Percentiles rank a stretch among this genome's conserved stretches.
phyloP scores from a whole-genome alignment of 1,140 invertebrate genomes.

The Bradysia coprophila region DNA sequence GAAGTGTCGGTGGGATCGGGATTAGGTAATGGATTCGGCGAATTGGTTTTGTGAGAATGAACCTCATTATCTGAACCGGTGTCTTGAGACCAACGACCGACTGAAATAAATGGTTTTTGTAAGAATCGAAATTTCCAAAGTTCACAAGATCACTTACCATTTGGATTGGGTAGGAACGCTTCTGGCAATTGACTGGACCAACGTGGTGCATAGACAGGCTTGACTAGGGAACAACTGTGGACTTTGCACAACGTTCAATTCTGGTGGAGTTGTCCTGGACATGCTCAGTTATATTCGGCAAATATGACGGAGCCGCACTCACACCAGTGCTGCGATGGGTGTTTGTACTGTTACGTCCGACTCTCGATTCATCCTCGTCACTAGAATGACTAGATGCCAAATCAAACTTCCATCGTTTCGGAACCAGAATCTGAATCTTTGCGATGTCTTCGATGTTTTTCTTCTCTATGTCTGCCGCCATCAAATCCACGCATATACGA shows the following conservation, averaged over 20 bases:
- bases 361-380: slow-evolving; percentile 67
- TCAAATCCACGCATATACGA: slow-evolving; percentile 44
- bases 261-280: slow-evolving; percentile 34
- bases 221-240: slow-evolving; percentile 49
- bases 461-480: slow-evolving; percentile 25
- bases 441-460: slow-evolving; percentile 11
- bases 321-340: slow-evolving; percentile 31
- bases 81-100: slow-evolving; percentile 57
- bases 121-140: background rate
- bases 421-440: slow-evolving; percentile 72
- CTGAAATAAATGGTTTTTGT: slow-evolving; percentile 8
- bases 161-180: slow-evolving; percentile 31
- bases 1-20: slow-evolving; percentile 45
- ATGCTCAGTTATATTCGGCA: slow-evolving; percentile 57
- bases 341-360: slow-evolving; percentile 22
- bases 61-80: slow-evolving; percentile 55
- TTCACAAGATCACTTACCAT: slow-evolving; percentile 21
- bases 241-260: slow-evolving; percentile 48
- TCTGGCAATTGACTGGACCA: slow-evolving; percentile 52
- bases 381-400: slow-evolving; percentile 90
- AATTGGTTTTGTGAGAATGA: slow-evolving; percentile 39
- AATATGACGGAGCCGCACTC: slow-evolving; percentile 28
- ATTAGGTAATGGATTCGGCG: slow-evolving; percentile 52
- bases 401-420: slow-evolving; percentile 63
- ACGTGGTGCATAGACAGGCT: slow-evolving; percentile 44